Base-by-base conservation (phyloP, 2,113 vertebrate species). In the Calidris pugnax region DNA sequence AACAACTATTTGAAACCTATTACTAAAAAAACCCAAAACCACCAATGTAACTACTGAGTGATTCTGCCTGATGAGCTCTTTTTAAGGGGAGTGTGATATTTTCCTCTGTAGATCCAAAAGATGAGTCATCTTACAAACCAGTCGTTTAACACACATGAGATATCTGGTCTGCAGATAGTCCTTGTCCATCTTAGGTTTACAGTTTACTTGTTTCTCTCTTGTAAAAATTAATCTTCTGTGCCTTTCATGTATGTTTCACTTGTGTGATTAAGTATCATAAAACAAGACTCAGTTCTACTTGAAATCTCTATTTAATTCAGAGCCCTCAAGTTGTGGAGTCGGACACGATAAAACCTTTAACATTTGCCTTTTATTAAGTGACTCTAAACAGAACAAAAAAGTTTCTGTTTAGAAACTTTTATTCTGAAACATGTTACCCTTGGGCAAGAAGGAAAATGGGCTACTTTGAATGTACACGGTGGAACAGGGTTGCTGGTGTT, bases 1-100 rank as follows among this genome's bases (percentile, higher is more conserved):
- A 59, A 11, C 13, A 41, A 33, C 56, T 85, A 60, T 8, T 94
- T 92, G 33, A 64, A 87, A 63, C 10, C 22, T 76, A 2, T 77
- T 74, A 26, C 63, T 55, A 21, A 77, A 76, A 76, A 67, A 27
- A 55, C n/a, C n/a, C n/a, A 57, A 45, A 16, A 18, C 6, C 8
- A 23, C 16, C 4, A 6, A 10, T 0, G 0, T 47, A 51, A 35
- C 26, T 63, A 35, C 33, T 72, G 57, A 22, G 27, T 68, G 24
- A 28, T 72, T 91, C 48, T 93, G 17, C n/a, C 68, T 41, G 43
- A 20, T 69, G 62, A 87, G 14, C 53, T 39, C 9, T 33, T 53
- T 56, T 73, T 62, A 62, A 43, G 32, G 26, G 60, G 22, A 59
- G 7, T 26, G 16, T 73, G 37, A 1, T 75, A 9, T 76, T 92